Evolutionary conservation across 2,113 vertebrate species (phyloP).

Genomic region (Gavialis gangeticus): DNA sequence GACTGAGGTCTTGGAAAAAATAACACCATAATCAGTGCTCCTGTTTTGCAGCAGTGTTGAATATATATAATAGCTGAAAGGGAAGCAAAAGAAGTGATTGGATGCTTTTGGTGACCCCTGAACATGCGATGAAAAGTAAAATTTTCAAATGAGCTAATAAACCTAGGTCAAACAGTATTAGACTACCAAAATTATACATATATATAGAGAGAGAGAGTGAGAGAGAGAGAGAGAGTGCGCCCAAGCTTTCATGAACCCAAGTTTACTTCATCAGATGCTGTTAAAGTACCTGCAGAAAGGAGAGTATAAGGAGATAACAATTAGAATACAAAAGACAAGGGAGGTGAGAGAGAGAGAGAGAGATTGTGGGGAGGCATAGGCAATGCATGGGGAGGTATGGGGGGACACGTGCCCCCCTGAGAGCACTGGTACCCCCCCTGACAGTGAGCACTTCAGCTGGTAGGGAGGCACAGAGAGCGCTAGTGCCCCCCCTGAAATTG

Average conservation of each 20-base stretch:
- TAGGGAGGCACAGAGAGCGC: fast-evolving
- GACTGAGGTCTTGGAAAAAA: no score
- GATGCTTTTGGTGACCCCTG: background rate
- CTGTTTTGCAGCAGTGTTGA: background rate
- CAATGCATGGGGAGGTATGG: background rate
- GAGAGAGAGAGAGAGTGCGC: no score
- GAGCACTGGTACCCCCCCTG: background rate
- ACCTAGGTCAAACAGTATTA: background rate
- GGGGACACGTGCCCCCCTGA: background rate
- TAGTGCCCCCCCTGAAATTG: background rate
- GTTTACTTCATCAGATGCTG: fast-evolving
- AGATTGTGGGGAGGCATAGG: background rate
- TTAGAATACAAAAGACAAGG: no score
- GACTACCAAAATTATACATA: background rate
- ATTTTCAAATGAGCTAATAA: background rate
- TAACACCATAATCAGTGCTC: background rate
- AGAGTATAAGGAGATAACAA: background rate
- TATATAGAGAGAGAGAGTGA: no score
- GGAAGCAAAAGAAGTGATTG: background rate
- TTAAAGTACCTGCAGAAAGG: background rate
- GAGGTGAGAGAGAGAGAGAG: no score
- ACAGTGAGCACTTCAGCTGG: background rate
- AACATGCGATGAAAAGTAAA: background rate
- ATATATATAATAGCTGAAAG: background rate
- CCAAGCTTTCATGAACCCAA: no score